A percentile compares a stretch with the other conserved stretches of the same genome.
These are phyloP conservation scores for Falco cherrug DNA, from an alignment of 2,797 vertebrate genomes.

Conservation along the genomic window DNA sequence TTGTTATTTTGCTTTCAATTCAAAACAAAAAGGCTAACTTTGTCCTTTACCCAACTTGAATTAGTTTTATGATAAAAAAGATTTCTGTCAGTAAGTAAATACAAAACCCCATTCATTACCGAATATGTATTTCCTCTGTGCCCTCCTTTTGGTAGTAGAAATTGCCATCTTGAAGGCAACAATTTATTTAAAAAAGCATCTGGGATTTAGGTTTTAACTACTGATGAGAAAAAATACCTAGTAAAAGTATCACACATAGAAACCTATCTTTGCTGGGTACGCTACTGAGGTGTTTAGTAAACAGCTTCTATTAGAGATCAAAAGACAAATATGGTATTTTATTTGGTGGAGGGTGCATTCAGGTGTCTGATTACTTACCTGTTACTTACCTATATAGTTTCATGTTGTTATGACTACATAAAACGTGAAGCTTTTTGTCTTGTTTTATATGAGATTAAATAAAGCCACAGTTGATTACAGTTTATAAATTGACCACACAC, in stretches of 20 bases:
- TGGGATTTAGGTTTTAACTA: slow-evolving; percentile 15
- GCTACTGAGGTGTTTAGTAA: not conserved
- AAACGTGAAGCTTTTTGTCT: not conserved
- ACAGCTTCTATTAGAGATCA: not conserved
- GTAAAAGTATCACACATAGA: not conserved
- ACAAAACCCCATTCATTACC: not conserved
- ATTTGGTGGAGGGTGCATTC: not conserved
- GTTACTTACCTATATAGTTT: not conserved
- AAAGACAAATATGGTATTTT: not conserved
- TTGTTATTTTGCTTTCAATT: not conserved
- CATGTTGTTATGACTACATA: not conserved
- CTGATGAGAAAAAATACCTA: not conserved
- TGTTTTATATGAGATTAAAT: slow-evolving; percentile 18
- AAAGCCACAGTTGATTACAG: slow-evolving; percentile 30
- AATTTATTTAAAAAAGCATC: not conserved
- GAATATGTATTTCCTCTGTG: not conserved
- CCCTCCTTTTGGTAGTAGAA: not conserved
- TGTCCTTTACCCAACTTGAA: not conserved
- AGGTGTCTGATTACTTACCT: not conserved
- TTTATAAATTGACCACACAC: slow-evolving; percentile 30
- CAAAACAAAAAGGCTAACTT: not conserved
- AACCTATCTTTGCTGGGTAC: not conserved
- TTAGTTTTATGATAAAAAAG: not conserved
- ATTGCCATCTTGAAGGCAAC: not conserved
- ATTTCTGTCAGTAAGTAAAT: not conserved